phyloP scores from a whole-genome alignment of 2,113 vertebrate species.

The Macaca mulatta region DNA sequence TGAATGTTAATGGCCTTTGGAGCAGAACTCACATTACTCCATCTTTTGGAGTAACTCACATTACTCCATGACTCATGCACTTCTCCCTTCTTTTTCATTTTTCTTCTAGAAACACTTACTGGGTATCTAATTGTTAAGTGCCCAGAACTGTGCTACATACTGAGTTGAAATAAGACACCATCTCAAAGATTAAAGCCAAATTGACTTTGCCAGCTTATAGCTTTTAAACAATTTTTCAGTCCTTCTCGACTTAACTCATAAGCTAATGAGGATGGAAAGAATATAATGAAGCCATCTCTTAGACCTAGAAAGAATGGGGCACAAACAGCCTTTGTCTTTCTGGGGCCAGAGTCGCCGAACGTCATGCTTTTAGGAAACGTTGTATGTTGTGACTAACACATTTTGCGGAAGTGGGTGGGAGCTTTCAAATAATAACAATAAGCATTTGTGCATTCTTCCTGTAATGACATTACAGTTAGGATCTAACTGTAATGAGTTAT shows the following conservation, averaged over 20 bases:
- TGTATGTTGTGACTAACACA: not conserved
- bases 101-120: not conserved
- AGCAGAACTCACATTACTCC: not conserved
- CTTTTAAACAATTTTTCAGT: not conserved
- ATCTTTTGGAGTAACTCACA: not conserved
- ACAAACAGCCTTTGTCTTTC: slow-evolving; percentile 19
- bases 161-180: not conserved
- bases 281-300: not conserved
- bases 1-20: not conserved
- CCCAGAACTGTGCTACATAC: not conserved
- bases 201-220: not conserved
- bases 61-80: not conserved
- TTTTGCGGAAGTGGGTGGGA: slow-evolving; percentile 33
- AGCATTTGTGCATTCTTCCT: not conserved
- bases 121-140: not conserved
- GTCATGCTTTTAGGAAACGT: not conserved
- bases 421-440: not conserved
- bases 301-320: not conserved
- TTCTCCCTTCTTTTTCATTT: slow-evolving; percentile 25
- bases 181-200: not conserved
- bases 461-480: not conserved
- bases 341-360: not conserved
- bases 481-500: not conserved
- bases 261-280: not conserved
- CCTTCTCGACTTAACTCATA: not conserved